phyloP scores from a whole-genome alignment of 2,797 vertebrate genomes.

The Hydrocynus forskahlii region DNA sequence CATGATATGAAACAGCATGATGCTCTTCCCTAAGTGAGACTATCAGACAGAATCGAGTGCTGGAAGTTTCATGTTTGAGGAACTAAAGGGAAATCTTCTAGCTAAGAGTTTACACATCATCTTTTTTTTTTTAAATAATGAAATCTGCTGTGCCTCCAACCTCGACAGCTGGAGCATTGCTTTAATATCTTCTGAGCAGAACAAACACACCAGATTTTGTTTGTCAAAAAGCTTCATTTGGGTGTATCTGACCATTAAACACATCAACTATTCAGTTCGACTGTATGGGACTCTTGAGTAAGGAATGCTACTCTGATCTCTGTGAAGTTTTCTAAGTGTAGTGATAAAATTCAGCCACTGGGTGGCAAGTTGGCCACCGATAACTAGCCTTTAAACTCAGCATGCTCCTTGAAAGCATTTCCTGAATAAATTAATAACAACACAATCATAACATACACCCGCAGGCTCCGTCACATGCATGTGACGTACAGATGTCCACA shows the following conservation, averaged over 20 bases:
- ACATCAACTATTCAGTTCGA: background rate
- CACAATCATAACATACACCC: conserved; percentile 42
- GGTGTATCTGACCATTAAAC: background rate
- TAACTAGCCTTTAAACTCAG: conserved; percentile 46
- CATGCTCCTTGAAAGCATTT: conserved; percentile 56
- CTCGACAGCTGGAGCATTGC: background rate
- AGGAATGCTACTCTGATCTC: background rate
- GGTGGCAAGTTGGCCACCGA: conserved; percentile 50
- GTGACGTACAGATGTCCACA: conserved; percentile 49
- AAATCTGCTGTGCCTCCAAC: background rate
- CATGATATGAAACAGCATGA: background rate
- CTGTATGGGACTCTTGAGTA: too few species aligned
- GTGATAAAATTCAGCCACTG: conserved; percentile 45
- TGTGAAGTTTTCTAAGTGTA: conserved; percentile 31
- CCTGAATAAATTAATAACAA: conserved; percentile 59
- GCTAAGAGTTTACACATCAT: too few species aligned
- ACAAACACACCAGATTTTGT: background rate
- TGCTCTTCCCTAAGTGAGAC: background rate
- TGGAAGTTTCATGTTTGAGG: background rate
- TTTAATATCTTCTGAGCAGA: background rate
- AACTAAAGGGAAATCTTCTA: background rate
- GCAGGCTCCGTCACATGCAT: conserved; percentile 33
- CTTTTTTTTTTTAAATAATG: background rate
- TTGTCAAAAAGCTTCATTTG: background rate
- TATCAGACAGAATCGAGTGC: background rate